Conservation (phyloP, 2,113 vertebrate genomes). For the Nibea albiflora region DNA sequence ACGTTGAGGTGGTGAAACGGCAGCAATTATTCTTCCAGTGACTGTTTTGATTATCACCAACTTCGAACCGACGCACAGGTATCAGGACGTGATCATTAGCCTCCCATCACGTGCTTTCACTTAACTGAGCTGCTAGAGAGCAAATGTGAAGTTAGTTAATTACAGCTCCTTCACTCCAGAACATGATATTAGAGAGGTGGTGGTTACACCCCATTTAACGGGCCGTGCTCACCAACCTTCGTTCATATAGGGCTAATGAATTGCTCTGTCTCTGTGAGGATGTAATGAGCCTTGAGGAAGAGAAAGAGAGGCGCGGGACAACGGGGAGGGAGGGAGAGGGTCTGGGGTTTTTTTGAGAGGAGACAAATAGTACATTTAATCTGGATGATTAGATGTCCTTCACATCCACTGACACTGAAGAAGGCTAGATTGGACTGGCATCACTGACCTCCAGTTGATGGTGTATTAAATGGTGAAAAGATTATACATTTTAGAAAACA, state of each 20-base stretch:
- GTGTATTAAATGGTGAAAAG: no score
- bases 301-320: slow-evolving; percentile 6
- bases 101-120: slow-evolving; percentile 41
- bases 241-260: slow-evolving; percentile 67
- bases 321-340: background rate
- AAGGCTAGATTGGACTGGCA: slow-evolving; percentile 6
- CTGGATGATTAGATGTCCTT: slow-evolving; percentile 12
- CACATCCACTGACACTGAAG: background rate
- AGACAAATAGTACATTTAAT: slow-evolving; percentile 15
- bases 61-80: slow-evolving; percentile 12
- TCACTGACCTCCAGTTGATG: no score
- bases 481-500: no score
- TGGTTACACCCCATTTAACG: slow-evolving; percentile 63
- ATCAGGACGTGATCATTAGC: no score
- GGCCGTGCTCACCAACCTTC: slow-evolving; percentile 48
- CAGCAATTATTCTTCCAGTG: background rate
- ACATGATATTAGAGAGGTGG: slow-evolving; percentile 56
- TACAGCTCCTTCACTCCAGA: slow-evolving; percentile 50
- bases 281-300: slow-evolving; percentile 61
- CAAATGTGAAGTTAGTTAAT: slow-evolving; percentile 55
- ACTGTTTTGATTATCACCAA: background rate
- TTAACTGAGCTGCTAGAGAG: slow-evolving; percentile 47
- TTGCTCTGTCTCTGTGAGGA: slow-evolving; percentile 45
- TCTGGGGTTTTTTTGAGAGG: slow-evolving; percentile 10
- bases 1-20: background rate